Evolutionary conservation across 2,888 invertebrate species (phyloP), one percentile per base, ranked within the genome.

Genomic region (Dione vanillae): DNA sequence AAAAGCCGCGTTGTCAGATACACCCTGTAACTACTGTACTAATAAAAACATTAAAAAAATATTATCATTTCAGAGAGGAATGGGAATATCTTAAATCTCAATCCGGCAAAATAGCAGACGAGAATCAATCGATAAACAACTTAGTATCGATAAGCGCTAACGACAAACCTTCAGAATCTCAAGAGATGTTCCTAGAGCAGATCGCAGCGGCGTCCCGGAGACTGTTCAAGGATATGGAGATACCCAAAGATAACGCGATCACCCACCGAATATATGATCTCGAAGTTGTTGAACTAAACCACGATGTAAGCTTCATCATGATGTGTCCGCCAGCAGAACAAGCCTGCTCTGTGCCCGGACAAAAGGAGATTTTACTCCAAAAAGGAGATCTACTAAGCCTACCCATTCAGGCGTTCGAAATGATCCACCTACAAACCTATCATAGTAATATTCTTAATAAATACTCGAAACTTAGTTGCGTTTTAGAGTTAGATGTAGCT

Each of bases 351-450:
- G 97, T 97, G 0, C 97, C 97, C 0, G 96, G 97, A 37, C 96
- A 97, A 79, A 95, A 96, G 64, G 98, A 99, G 85, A 96, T 97
- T 65, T 94, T 98, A 0, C 93, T 97, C 0, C 97, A 98, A 80
- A 95, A 97, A 69, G 96, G 97, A 7, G 98, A 98, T 83, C 94
- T 98, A 67, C 95, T 97, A 56, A 97, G 98, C 73, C 93, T 99
- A 69, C 99, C 99, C 0, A 97, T 99, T 52, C 98, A 99, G 89
- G 97, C 97, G 0, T 97, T 97, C 82, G 97, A 98, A 94, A 96
- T 97, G 98, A 97, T 99, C 73, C 99, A 99, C 85, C 94, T 99
- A 74, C 96, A 96, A 82, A 98, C 99, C 2, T 99, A 99, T 89
- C 98, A 99, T 84, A 95, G 95, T 64, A 97, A 96, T 78, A 96